phyloP scores from a whole-genome alignment of 2,888 invertebrate species.

The Prenolepis imparis region DNA sequence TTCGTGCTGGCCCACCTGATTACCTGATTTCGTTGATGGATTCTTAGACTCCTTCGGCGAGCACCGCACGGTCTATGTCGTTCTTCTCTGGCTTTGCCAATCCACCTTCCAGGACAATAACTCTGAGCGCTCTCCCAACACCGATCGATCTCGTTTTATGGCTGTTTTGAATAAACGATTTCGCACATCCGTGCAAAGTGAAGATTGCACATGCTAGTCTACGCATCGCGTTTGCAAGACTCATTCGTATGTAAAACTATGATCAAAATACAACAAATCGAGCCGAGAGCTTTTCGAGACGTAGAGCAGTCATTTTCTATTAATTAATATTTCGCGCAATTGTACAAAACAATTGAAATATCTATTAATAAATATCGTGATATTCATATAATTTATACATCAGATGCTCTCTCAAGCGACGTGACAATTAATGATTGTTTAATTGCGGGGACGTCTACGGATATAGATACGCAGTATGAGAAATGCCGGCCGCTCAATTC shows the following conservation, averaged over 20 bases:
- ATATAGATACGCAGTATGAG: background rate
- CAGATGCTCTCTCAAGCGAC: background rate
- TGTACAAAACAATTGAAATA: background rate
- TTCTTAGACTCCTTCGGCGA: constrained; percentile 80
- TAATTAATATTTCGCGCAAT: background rate
- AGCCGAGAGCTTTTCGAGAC: background rate
- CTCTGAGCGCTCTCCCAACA: constrained; percentile 47
- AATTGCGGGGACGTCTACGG: background rate
- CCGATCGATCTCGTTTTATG: constrained; percentile 76
- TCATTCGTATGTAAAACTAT: background rate
- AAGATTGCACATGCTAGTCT: background rate
- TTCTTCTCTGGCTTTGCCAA: constrained; percentile 61
- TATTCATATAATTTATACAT: background rate
- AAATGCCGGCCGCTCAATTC: background rate
- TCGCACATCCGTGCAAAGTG: constrained; percentile 57
- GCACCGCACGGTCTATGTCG: constrained; percentile 56
- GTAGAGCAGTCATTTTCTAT: background rate
- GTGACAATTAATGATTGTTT: background rate
- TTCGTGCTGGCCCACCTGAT: constrained; percentile 77
- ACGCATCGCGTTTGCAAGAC: background rate
- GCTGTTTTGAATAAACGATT: constrained; percentile 81
- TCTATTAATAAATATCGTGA: background rate
- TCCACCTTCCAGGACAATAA: constrained; percentile 56
- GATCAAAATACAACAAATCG: background rate
- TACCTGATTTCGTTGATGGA: constrained; percentile 83